Percentiles rank a stretch among this genome's conserved stretches.
Conservation (phyloP, 1,140 invertebrate species). For the Tetragonula clypearis region DNA sequence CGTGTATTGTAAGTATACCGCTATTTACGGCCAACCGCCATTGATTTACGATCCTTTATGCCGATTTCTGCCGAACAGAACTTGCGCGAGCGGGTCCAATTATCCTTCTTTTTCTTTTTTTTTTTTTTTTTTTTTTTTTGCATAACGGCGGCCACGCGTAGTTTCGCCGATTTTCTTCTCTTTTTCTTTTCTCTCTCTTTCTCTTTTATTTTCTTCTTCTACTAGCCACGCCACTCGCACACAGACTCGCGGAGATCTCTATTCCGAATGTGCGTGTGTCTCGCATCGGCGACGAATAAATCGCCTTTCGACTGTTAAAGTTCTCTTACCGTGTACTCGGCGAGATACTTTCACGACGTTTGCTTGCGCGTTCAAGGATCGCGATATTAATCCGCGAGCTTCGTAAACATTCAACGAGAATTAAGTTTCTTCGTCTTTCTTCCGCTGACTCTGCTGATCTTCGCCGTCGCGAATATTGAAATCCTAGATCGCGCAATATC, state of each 20-base stretch:
- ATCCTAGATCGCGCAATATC: conserved; percentile 10
- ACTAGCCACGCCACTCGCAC: neutral
- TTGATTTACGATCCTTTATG: conserved; percentile 25
- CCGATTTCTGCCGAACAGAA: neutral
- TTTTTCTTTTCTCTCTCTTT: neutral
- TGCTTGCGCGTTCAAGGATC: neutral
- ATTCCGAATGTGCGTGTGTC: neutral
- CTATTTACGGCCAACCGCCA: neutral
- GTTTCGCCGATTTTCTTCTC: neutral
- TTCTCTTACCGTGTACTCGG: too few species aligned
- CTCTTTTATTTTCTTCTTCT: neutral
- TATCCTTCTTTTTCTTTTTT: neutral
- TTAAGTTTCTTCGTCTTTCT: neutral
- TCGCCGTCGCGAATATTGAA: neutral
- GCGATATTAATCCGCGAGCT: neutral
- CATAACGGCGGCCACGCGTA: too few species aligned
- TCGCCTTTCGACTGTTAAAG: too few species aligned
- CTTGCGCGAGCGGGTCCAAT: neutral
- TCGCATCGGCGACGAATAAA: neutral
- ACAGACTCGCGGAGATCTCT: neutral
- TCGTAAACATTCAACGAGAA: neutral
- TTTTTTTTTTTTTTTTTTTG: too few species aligned
- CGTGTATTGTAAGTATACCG: conserved; percentile 87
- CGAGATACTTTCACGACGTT: too few species aligned
- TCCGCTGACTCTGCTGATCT: neutral